These are phyloP conservation scores for Lepidostoma basale DNA, from an alignment of 1,140 invertebrate species.

Conservation along the genomic window DNA sequence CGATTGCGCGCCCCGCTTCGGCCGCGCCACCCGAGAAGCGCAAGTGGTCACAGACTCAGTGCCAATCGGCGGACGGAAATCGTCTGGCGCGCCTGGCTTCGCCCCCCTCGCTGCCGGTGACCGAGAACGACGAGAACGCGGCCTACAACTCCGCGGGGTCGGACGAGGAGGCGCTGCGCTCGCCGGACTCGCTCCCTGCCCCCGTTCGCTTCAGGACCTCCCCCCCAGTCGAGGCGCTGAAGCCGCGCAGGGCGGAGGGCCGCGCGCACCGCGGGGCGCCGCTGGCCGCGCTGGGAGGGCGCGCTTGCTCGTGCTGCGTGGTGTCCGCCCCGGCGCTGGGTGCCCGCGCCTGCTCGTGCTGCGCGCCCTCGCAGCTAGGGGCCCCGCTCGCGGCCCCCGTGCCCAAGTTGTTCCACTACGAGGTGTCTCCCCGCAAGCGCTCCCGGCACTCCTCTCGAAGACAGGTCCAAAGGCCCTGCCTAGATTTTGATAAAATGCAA, in stretches of 20 bases:
- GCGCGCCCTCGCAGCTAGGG: constrained; percentile 61
- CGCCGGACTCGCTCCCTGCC: constrained; percentile 60
- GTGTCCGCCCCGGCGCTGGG: constrained; percentile 51
- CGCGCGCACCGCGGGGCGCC: constrained; percentile 43
- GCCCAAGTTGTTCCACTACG: constrained; percentile 74
- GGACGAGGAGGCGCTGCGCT: constrained; percentile 67
- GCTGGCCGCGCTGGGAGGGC: constrained; percentile 55
- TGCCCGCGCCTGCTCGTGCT: constrained; percentile 57
- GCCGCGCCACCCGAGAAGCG: constrained; percentile 74
- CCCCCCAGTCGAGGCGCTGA: constrained; percentile 85
- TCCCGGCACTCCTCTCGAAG: constrained; percentile 67
- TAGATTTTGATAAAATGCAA: constrained; percentile 97
- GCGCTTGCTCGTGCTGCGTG: constrained; percentile 56
- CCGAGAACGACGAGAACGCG: constrained; percentile 55
- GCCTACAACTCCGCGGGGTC: constrained; percentile 51
- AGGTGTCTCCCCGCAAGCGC: constrained; percentile 67
- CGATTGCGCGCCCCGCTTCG: constrained; percentile 62
- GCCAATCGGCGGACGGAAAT: constrained; percentile 59
- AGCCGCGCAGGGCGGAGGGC: constrained; percentile 68
- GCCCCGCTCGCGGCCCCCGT: constrained; percentile 57
- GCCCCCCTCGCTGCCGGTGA: constrained; percentile 48
- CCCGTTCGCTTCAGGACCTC: constrained; percentile 87
- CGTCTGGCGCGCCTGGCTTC: constrained; percentile 47
- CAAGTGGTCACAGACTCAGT: constrained; percentile 72
- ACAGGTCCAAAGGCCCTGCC: constrained; percentile 79